Base-by-base conservation (phyloP, 64 coral and sea anemone species). In the Pocillopora verrucosa region DNA sequence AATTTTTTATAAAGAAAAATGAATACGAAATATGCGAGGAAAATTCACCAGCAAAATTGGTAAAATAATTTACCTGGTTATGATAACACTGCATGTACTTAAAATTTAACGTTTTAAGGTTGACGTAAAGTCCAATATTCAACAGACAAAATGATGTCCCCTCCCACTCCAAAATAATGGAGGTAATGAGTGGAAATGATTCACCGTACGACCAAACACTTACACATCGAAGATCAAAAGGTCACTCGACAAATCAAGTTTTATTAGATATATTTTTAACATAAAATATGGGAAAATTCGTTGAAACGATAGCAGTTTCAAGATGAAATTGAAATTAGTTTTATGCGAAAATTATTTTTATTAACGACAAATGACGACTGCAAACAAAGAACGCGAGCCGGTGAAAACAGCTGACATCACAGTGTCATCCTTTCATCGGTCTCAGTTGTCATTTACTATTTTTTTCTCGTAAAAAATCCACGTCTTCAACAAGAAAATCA, bases 361-460 rank as follows among this genome's bases (percentile, higher is more conserved):
- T 70, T 0, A 11, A 70, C n/a, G n/a, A 41, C 13, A 83, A 68
- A 14, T 67, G 20, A 26, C 36, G 2, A 85, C 20, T 19, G 65
- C 38, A 41, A 45, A 72, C 22, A 85, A 70, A 72, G 37, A 72
- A 72, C 56, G 11, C 61, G 51, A 41, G 24, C 70, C 61, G 38
- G 68, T 67, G 12, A 20, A 58, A 72, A 85, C 82, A 85, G 82
- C 82, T 85, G 82, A 85, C 68, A 14, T 26, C 82, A 85, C 82
- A 72, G 13, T 72, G 37, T 24, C 82, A 72, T 72, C 82, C 82
- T 37, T 63, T 72, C 20, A 51, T 51, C 41, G 41, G 3, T 4
- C 41, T 51, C 41, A 51, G 41, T 51, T 85, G 82, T 72, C 82
- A 72, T 57, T 85, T 67, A 72, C 36, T 19, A 72, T 72, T 51